Evolutionary conservation across 2,113 vertebrate genomes (phyloP), one percentile per base, ranked within the genome.

Genomic region (Mesembrinibis cayennensis): DNA sequence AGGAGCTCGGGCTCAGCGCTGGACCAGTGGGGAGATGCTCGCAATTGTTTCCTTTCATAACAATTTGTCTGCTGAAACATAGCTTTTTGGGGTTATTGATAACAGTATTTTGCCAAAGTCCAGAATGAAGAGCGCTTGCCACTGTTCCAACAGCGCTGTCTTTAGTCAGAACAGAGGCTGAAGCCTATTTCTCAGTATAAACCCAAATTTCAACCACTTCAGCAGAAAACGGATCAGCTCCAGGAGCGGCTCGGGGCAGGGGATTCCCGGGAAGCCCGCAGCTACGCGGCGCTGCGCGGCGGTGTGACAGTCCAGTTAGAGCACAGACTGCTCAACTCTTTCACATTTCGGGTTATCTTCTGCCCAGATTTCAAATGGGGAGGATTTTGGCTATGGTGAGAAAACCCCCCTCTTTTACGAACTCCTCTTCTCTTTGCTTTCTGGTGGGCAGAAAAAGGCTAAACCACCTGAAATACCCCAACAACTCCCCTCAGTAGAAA

Each of bases 141-240:
- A 3, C 71, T 56, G 2, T n/a, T 82, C 32, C 0, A 1, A 6
- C 13, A 38, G 61, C 0, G 0, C 47, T 34, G n/a, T 44, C 78
- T 78, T 55, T 47, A 65, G 73, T 36, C 53, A 91, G 73, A 79
- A 34, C 21, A 29, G 61, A 81, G 61, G 4, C 56, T 71, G 91
- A 47, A 71, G 82, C 22, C 26, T 22, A 4, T 47, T 93, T 66
- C 69, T 82, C 69, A 25, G 2, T 19, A 38, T 25, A 76, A 82
- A 2, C 36, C 53, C 21, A 38, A 17, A 73, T 65, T 87, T 79
- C 55, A n/a, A 34, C 16, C 18, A 4, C 61, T 52, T 88, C 76
- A 42, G 61, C 42, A 82, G 70, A 22, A 44, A 36, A 22, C 0
- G 2, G 29, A 16, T 44, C 16, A 7, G 53, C 59, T 79, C 45